Evolutionary conservation across 2,113 vertebrate species (phyloP).

Genomic region (Stictonetta naevosa): DNA sequence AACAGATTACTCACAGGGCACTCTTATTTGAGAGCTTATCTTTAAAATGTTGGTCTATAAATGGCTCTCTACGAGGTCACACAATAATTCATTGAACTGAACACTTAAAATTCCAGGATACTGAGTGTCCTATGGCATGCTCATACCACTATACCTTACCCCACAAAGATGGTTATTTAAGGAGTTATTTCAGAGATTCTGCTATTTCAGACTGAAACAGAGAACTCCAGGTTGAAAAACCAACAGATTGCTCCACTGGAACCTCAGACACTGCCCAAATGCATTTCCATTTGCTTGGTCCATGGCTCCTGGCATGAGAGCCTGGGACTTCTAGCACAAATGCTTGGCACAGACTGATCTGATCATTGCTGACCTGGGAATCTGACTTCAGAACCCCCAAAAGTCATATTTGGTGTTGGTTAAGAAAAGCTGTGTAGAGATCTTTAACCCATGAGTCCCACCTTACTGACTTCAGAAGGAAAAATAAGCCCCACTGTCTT

Average conservation of each 20-base stretch:
- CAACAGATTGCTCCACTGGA: background rate
- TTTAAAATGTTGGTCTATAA: slow-evolving; percentile 25
- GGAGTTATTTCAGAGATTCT: background rate
- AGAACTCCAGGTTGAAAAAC: background rate
- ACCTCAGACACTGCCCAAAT: background rate
- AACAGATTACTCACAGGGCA: slow-evolving; percentile 30
- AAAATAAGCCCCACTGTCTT: background rate
- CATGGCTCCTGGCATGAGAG: background rate
- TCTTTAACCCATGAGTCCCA: background rate
- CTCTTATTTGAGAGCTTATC: slow-evolving; percentile 33
- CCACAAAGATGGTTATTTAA: accelerated
- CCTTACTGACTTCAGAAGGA: background rate
- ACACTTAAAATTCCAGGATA: background rate
- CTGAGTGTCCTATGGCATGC: background rate
- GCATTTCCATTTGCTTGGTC: background rate
- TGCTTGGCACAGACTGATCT: background rate
- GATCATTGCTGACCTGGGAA: background rate
- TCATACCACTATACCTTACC: accelerated
- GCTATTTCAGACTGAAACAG: background rate
- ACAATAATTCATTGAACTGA: background rate
- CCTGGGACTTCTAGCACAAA: background rate
- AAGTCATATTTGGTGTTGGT: accelerated
- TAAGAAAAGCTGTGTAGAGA: background rate
- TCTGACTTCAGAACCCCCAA: background rate
- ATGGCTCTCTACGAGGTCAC: background rate